Evolutionary conservation across 2,797 vertebrate genomes (phyloP).

Genomic region (Parauchenoglanis punctatus): DNA sequence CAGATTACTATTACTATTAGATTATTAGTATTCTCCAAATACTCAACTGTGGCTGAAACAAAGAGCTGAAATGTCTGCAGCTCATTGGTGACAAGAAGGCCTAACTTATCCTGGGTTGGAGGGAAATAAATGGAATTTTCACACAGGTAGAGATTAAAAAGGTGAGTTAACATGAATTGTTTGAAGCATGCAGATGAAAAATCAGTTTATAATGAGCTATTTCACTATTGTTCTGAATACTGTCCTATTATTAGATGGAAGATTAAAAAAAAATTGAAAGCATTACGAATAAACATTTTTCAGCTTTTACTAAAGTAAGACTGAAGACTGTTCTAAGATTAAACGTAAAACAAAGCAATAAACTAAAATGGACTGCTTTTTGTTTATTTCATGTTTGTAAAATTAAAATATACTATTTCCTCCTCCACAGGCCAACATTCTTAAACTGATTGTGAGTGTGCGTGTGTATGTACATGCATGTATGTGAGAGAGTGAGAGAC

Average conservation of each 20-base stretch:
- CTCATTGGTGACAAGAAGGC: slow-evolving; percentile 90
- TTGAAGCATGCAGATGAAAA: background rate
- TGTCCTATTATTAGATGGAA: slow-evolving; percentile 74
- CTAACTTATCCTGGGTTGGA: slow-evolving; percentile 87
- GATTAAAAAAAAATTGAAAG: slow-evolving; percentile 82
- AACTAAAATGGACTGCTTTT: background rate
- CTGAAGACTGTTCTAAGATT: background rate
- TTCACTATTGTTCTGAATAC: background rate
- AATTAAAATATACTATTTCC: background rate
- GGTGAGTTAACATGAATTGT: background rate
- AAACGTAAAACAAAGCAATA: too few relatives aligned
- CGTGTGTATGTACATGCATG: too few relatives aligned
- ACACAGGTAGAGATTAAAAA: slow-evolving; percentile 68
- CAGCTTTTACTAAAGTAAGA: slow-evolving; percentile 84
- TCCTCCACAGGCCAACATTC: slow-evolving; percentile 74
- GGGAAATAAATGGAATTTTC: slow-evolving; percentile 82
- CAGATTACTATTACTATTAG: too few relatives aligned
- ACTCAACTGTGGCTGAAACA: slow-evolving; percentile 80
- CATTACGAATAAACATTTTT: slow-evolving; percentile 80
- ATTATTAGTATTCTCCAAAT: slow-evolving; percentile 80
- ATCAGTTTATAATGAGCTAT: background rate
- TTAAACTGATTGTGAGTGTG: slow-evolving; percentile 67
- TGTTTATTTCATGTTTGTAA: background rate
- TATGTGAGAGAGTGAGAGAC: too few relatives aligned
- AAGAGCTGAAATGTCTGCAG: slow-evolving; percentile 84